Conservation (phyloP, 2,888 invertebrate genomes). For the Tupiocoris notatus region DNA sequence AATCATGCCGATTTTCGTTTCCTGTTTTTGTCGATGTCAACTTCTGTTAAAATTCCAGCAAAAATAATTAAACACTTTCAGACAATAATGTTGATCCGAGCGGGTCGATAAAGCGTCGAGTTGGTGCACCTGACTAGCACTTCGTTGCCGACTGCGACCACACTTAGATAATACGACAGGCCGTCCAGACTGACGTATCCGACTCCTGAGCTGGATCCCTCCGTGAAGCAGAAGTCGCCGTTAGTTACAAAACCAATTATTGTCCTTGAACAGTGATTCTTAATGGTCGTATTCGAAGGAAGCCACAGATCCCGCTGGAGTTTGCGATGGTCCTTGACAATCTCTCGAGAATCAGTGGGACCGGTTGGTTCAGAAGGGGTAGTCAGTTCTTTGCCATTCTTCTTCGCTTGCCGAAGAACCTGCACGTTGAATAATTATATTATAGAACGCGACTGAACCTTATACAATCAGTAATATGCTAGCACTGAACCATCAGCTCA, state of each 20-base stretch:
- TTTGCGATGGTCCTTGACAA: constrained; percentile 60
- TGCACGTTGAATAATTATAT: too few species aligned
- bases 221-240: constrained; percentile 70
- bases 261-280: constrained; percentile 64
- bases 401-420: constrained; percentile 48
- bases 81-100: constrained; percentile 36
- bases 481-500: too few species aligned
- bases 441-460: too few species aligned
- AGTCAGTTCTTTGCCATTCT: not conserved
- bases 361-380: too few species aligned
- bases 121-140: constrained; percentile 32
- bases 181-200: constrained; percentile 68
- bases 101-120: constrained; percentile 35
- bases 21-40: too few species aligned
- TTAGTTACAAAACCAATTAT: constrained; percentile 72
- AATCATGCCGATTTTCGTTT: too few species aligned
- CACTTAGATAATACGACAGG: constrained; percentile 56
- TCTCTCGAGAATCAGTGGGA: constrained; percentile 49
- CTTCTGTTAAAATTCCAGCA: too few species aligned
- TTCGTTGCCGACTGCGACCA: constrained; percentile 34
- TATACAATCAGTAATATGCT: too few species aligned
- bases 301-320: constrained; percentile 71
- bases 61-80: constrained; percentile 7
- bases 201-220: constrained; percentile 67
- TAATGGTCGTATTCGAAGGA: constrained; percentile 59